Percentiles rank a stretch among this genome's conserved stretches.
These are phyloP conservation scores for Pipistrellus pygmaeus DNA, from an alignment of 2,797 vertebrate genomes.

Conservation along the genomic window DNA sequence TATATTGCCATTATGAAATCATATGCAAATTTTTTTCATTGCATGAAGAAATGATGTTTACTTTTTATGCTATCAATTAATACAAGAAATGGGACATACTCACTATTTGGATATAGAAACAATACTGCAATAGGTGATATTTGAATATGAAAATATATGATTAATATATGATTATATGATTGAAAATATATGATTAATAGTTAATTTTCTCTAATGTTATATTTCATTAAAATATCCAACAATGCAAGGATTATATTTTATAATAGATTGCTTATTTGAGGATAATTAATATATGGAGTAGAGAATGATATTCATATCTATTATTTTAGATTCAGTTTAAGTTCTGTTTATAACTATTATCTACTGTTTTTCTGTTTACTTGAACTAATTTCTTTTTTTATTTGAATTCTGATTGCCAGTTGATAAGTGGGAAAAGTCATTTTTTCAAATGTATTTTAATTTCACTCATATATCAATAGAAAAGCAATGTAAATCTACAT, in stretches of 20 bases:
- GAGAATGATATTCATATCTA: neutral
- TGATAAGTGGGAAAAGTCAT: neutral
- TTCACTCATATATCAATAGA: neutral
- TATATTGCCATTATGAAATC: neutral
- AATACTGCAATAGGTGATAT: neutral
- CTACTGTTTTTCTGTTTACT: conserved; percentile 12
- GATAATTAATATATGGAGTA: neutral
- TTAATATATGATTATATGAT: neutral
- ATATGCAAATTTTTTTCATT: neutral
- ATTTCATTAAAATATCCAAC: neutral
- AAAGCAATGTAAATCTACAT: neutral
- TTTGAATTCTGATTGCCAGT: neutral
- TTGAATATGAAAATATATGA: neutral
- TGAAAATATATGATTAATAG: neutral
- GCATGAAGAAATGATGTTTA: neutral
- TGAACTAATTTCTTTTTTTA: conserved; percentile 48
- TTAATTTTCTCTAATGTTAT: neutral
- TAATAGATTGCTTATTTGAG: neutral
- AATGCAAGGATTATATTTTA: neutral
- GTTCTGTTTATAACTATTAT: neutral
- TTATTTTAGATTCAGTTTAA: conserved; percentile 47
- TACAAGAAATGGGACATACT: neutral
- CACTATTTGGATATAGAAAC: neutral
- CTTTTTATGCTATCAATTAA: conserved; percentile 17
- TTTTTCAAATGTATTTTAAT: conserved; percentile 34